Evolutionary conservation across 2,113 vertebrate genomes (phyloP).

Genomic region (Phylloscopus whistleri): DNA sequence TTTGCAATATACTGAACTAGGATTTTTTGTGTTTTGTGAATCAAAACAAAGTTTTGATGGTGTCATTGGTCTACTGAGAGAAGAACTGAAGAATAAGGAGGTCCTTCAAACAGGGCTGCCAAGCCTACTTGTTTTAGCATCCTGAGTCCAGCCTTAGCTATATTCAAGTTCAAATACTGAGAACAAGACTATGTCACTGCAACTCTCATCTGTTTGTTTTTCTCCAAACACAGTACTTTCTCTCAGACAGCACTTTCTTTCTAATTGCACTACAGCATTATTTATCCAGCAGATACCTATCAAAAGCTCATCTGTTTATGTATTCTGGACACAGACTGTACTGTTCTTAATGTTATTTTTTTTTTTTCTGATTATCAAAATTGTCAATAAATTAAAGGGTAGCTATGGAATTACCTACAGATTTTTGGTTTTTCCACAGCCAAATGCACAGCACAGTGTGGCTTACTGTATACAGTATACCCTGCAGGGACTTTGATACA

Average conservation of each 20-base stretch:
- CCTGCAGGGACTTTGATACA: neutral
- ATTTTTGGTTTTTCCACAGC: neutral
- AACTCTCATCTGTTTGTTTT: neutral
- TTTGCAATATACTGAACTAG: neutral
- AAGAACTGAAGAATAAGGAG: neutral
- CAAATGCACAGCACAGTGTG: fast-evolving
- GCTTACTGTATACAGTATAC: neutral
- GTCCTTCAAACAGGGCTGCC: neutral
- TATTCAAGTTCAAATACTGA: neutral
- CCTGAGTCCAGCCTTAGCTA: neutral
- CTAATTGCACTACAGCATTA: fast-evolving
- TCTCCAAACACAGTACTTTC: neutral
- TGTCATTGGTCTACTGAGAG: neutral
- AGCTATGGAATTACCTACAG: neutral
- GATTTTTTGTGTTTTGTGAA: neutral
- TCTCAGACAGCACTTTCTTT: neutral
- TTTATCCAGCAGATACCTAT: neutral
- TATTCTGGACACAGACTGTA: neutral
- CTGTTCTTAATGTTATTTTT: neutral
- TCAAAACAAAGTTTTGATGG: neutral
- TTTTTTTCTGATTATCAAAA: neutral
- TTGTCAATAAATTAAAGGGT: neutral
- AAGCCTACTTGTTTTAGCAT: neutral
- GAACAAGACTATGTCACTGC: neutral
- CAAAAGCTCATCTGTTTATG: neutral